These are phyloP conservation scores for Apodemus agrarius DNA, from an alignment of 2,797 vertebrate genomes.

Conservation along the genomic window DNA sequence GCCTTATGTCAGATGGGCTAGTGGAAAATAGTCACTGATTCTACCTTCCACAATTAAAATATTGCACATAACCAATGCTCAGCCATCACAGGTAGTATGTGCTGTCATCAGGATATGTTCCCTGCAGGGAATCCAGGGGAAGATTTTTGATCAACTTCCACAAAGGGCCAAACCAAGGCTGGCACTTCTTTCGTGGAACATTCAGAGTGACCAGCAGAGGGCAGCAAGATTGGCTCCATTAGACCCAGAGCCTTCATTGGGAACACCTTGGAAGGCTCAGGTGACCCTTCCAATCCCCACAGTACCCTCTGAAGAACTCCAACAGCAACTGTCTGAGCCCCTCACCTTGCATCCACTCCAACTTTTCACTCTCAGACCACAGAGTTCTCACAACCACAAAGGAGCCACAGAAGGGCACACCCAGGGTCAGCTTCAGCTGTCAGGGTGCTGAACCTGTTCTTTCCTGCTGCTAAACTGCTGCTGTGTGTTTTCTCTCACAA, in stretches of 20 bases:
- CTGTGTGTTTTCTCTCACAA: not conserved
- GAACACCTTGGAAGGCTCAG: not conserved
- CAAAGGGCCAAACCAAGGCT: not conserved
- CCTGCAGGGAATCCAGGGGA: not conserved
- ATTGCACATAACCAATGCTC: not conserved
- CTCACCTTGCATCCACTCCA: not conserved
- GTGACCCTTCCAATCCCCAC: not conserved
- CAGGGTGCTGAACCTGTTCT: not conserved
- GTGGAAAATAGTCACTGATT: too few species aligned
- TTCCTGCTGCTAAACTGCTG: not conserved
- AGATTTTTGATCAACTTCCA: not conserved
- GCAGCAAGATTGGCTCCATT: not conserved
- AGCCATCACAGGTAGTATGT: not conserved
- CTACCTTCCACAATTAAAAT: not conserved
- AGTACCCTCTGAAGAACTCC: too few species aligned
- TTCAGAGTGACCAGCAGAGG: not conserved
- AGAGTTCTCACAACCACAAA: not conserved
- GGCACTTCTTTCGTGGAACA: not conserved
- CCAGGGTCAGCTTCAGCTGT: not conserved
- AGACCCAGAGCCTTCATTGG: too few species aligned
- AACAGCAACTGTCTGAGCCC: not conserved
- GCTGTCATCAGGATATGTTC: not conserved
- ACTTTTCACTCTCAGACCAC: not conserved
- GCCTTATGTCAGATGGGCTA: not conserved
- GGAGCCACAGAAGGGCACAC: not conserved